Base-by-base conservation (phyloP, 2,888 invertebrate genomes). In the Calliphora vomitoria region DNA sequence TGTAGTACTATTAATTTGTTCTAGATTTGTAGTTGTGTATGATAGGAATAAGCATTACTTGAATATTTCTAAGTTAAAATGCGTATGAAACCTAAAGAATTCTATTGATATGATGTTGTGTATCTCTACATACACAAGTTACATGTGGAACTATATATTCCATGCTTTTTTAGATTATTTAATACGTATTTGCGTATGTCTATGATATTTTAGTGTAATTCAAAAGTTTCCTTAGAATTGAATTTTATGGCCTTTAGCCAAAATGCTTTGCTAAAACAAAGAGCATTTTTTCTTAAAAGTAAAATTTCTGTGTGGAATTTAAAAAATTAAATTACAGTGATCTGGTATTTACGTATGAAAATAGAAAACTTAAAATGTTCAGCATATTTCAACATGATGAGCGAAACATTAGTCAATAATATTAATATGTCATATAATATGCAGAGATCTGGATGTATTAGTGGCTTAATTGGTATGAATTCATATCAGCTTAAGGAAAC, bases 191-290 rank as follows among this genome's bases (percentile, higher is more conserved):
- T 53, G 18, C 18, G 18, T 58, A 53, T 75, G 35, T 64, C 18
- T 64, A 35, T 62, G 53, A 53, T 76, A 41, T 69, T 71, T 71
- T 31, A 71, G 62, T 76, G 76, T 62, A 62, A 71, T 60, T 69
- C 47, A 76, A 60, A 69, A 62, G 69, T 47, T 62, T 69, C 58
- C n/a, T 62, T 76, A 68, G 50, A 75, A 82, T 75, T 76, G 50
- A 82, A 82, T 82, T 69, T 75, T 76, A 75, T 83, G 82, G 76
- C 82, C 82, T 83, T 71, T 69, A 31, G 76, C 69, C 69, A 83
- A 76, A 76, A 62, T 76, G 60, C 53, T 58, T 68, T 75, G 18
- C 35, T 41, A 76, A 50, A 50, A 82, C 75, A 50, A 69, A 75
- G 47, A 68, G 75, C 25, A 41, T 69, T 82, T 58, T 76, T 60